A percentile compares a stretch with the other conserved stretches of the same genome.
phyloP scores from a whole-genome alignment of 2,888 invertebrate species.

The Sphinx pinastri region DNA sequence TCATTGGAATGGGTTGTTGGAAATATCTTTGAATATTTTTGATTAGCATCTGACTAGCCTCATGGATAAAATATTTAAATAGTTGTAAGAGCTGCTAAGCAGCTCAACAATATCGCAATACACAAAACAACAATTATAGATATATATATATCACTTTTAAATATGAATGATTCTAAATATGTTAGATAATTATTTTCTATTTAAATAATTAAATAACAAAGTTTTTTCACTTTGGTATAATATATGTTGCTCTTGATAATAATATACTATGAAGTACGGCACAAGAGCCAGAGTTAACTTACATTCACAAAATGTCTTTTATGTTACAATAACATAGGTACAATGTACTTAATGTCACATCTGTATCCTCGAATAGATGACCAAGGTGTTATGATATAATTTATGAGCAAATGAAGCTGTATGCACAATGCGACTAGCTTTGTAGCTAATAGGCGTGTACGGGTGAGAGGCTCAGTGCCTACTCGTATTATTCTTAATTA shows the following conservation, averaged over 20 bases:
- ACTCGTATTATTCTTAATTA: no score
- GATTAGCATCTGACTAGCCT: slow-evolving; percentile 14
- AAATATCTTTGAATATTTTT: not conserved
- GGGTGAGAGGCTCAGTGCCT: no score
- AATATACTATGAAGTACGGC: not conserved
- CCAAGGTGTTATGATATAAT: no score
- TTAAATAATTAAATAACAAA: slow-evolving; percentile 5
- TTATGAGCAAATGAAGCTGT: no score
- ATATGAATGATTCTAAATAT: slow-evolving; percentile 20
- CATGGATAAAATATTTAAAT: not conserved
- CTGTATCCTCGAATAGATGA: no score
- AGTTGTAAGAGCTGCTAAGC: slow-evolving; percentile 38
- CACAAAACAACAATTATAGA: slow-evolving; percentile 30
- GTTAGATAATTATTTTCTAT: not conserved
- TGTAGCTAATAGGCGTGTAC: no score
- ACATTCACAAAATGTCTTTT: not conserved
- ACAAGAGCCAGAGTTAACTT: not conserved
- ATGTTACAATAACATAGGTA: not conserved
- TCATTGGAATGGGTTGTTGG: not conserved
- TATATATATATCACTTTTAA: slow-evolving; percentile 3
- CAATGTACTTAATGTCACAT: not conserved
- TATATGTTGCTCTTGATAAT: not conserved
- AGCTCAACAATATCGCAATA: slow-evolving; percentile 43
- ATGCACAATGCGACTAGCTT: no score
- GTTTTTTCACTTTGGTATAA: not conserved